A percentile compares a stretch with the other conserved stretches of the same genome.
Conservation (phyloP, 2,888 invertebrate species). For the Erebia aethiops region DNA sequence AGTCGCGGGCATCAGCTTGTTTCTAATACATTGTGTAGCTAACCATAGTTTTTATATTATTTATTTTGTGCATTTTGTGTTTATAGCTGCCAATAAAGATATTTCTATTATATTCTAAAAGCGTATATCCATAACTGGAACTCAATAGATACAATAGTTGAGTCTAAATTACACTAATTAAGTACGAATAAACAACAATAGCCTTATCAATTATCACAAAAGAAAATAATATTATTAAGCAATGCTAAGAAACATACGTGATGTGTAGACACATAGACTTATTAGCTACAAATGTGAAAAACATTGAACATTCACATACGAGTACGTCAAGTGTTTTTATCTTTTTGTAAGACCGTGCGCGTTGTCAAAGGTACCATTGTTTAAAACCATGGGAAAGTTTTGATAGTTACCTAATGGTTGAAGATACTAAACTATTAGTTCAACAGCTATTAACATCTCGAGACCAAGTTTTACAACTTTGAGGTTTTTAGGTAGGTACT, state of each 20-base stretch:
- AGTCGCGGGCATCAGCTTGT: too few species aligned
- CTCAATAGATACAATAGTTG: too few species aligned
- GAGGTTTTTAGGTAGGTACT: not conserved
- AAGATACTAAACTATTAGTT: conserved; percentile 15
- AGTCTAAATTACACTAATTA: too few species aligned
- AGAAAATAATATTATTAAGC: too few species aligned
- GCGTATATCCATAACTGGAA: too few species aligned
- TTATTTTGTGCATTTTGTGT: too few species aligned
- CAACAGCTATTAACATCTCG: conserved; percentile 8
- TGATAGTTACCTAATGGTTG: conserved; percentile 11
- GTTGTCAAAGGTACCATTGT: conserved; percentile 25
- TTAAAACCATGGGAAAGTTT: conserved; percentile 30
- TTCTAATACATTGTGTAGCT: too few species aligned
- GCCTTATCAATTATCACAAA: too few species aligned
- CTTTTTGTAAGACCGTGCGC: conserved; percentile 22
- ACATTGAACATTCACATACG: conserved; percentile 11
- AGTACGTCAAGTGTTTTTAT: conserved; percentile 16
- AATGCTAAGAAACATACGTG: conserved; percentile 1
- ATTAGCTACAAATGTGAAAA: conserved; percentile 1
- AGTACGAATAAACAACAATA: too few species aligned
- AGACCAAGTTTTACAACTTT: conserved; percentile 13
- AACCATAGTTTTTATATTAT: too few species aligned
- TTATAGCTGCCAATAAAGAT: too few species aligned
- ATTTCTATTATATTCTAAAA: not conserved
- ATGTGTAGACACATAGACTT: not conserved